These are phyloP conservation scores for Corynorhinus townsendii DNA, from an alignment of 2,113 vertebrate genomes.

Conservation along the genomic window DNA sequence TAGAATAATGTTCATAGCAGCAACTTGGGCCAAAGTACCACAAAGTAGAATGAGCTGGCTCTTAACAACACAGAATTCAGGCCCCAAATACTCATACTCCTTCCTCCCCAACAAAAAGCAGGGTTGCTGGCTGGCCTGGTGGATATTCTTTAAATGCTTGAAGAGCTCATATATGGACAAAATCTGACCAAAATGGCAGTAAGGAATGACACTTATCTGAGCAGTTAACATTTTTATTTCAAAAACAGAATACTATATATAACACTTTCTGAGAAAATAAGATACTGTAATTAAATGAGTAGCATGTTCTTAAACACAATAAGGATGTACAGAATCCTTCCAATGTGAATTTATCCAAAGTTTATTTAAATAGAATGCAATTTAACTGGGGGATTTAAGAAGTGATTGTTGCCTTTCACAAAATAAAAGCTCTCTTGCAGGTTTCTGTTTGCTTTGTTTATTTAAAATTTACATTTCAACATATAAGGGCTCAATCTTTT, in stretches of 20 bases:
- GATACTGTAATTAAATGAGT: slow-evolving; percentile 18
- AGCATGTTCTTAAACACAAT: slow-evolving; percentile 30
- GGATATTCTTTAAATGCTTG: not conserved
- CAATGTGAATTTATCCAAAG: slow-evolving; percentile 32
- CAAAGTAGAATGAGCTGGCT: not conserved
- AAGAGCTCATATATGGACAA: not conserved
- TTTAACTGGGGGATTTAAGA: not conserved
- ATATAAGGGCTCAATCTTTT: slow-evolving; percentile 11
- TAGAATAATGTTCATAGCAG: not conserved
- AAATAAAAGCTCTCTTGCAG: slow-evolving; percentile 15
- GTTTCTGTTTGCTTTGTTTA: slow-evolving; percentile 22
- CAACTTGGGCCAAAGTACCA: not conserved
- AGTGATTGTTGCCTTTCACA: slow-evolving; percentile 19
- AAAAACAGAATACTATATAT: slow-evolving; percentile 52
- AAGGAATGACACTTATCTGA: not conserved
- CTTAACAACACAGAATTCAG: not conserved
- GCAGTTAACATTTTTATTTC: slow-evolving; percentile 62
- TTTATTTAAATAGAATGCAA: slow-evolving; percentile 39
- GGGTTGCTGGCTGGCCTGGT: not conserved
- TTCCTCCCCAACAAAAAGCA: not conserved
- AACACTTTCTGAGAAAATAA: slow-evolving; percentile 62
- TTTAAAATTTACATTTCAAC: not conserved
- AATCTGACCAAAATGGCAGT: not conserved
- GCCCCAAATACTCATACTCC: not conserved
- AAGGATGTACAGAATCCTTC: slow-evolving; percentile 43